Evolutionary conservation across 2,888 invertebrate species (phyloP).

Genomic region (Hyalella azteca): DNA sequence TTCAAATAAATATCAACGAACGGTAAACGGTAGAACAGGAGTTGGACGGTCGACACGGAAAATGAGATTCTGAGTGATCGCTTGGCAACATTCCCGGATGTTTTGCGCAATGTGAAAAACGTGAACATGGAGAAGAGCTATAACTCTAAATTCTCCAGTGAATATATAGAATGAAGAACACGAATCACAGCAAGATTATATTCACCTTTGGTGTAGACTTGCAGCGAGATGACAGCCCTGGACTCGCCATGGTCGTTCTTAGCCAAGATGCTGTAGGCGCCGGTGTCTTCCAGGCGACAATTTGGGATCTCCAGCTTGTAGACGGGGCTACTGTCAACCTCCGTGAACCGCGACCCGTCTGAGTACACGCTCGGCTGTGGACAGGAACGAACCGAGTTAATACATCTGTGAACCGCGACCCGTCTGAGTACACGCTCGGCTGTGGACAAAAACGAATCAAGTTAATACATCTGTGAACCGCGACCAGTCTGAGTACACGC

Average conservation of each 20-base stretch:
- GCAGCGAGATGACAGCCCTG: slow-evolving; percentile 84
- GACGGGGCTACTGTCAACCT: slow-evolving; percentile 75
- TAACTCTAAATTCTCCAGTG: too few species aligned
- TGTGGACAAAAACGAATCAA: slow-evolving; percentile 65
- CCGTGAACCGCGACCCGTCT: slow-evolving; percentile 81
- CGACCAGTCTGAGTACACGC: slow-evolving; percentile 84
- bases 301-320: slow-evolving; percentile 85
- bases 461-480: slow-evolving; percentile 81
- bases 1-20: too few species aligned
- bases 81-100: too few species aligned
- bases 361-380: slow-evolving; percentile 83
- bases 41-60: too few species aligned
- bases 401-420: slow-evolving; percentile 80
- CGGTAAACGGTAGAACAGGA: too few species aligned
- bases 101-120: too few species aligned
- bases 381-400: too few species aligned
- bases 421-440: slow-evolving; percentile 87
- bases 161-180: too few species aligned
- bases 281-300: slow-evolving; percentile 84
- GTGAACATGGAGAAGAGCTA: too few species aligned
- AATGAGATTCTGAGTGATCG: too few species aligned
- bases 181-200: too few species aligned
- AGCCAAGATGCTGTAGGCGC: slow-evolving; percentile 84
- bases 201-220: slow-evolving; percentile 73
- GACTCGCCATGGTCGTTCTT: slow-evolving; percentile 82